These are phyloP conservation scores for Porites divaricata DNA, from an alignment of 92 coral and sea anemone species.

Conservation along the genomic window DNA sequence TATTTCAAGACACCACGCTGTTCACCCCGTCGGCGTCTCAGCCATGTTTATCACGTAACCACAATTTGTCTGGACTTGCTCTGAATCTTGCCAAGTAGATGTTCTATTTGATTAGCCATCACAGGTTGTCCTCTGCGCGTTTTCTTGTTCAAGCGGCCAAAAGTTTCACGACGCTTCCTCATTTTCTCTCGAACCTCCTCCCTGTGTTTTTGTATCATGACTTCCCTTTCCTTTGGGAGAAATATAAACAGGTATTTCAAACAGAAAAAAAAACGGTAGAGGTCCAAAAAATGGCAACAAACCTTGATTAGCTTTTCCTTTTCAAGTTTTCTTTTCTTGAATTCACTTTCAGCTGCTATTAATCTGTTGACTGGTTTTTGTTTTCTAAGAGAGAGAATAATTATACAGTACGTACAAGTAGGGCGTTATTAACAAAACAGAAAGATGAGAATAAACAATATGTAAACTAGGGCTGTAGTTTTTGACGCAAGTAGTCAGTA, in stretches of 20 bases:
- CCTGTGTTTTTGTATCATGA: constrained; percentile 62
- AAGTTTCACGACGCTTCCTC: constrained; percentile 74
- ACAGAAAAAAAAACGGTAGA: neutral
- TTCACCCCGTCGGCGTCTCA: neutral
- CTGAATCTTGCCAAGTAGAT: constrained; percentile 80
- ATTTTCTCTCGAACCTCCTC: constrained; percentile 69
- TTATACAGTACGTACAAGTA: neutral
- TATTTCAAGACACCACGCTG: neutral
- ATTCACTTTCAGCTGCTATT: constrained; percentile 63
- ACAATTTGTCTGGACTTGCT: constrained; percentile 16
- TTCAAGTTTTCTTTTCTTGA: constrained; percentile 68
- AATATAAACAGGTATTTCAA: too few species aligned
- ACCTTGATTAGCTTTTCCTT: constrained; percentile 73
- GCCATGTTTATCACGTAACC: neutral
- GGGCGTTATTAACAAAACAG: neutral
- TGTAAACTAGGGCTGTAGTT: too few species aligned
- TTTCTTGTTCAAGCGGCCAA: constrained; percentile 64
- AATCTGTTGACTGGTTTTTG: constrained; percentile 57
- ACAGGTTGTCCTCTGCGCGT: constrained; percentile 93
- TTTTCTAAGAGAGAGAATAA: constrained; percentile 22
- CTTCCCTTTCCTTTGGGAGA: constrained; percentile 68
- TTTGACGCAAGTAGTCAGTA: too few species aligned
- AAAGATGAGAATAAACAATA: too few species aligned
- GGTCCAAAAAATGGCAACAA: neutral
- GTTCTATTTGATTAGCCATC: constrained; percentile 90